phyloP scores from a whole-genome alignment of 2,797 vertebrate genomes.

The Vespertilio murinus region DNA sequence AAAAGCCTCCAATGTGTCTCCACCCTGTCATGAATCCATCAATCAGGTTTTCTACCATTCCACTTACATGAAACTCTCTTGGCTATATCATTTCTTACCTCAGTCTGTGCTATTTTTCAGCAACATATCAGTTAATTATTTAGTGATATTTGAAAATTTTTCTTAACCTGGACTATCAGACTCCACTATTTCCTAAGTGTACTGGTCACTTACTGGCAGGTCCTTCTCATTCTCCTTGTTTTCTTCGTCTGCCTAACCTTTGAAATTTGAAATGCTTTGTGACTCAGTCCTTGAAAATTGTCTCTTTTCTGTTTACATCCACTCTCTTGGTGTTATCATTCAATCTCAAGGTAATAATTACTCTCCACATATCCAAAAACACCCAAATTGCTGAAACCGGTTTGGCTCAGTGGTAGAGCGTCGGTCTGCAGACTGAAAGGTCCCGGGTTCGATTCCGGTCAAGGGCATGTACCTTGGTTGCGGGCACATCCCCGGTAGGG shows the following conservation, averaged over 20 bases:
- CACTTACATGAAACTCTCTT: not conserved
- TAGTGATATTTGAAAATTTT: not conserved
- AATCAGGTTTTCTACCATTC: not conserved
- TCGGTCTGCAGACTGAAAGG: too few species aligned
- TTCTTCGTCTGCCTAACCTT: not conserved
- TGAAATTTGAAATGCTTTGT: slow-evolving; percentile 12
- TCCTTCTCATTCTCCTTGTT: not conserved
- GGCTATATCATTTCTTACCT: not conserved
- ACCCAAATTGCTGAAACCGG: too few species aligned
- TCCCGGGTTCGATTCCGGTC: too few species aligned
- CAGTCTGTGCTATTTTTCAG: not conserved
- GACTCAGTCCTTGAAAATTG: not conserved
- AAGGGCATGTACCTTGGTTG: too few species aligned
- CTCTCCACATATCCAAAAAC: not conserved
- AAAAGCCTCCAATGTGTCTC: not conserved
- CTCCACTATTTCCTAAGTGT: not conserved
- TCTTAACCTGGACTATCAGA: not conserved
- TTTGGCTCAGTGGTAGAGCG: too few species aligned
- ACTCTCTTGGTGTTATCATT: not conserved
- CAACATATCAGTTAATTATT: not conserved
- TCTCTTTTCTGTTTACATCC: not conserved
- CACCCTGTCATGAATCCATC: not conserved
- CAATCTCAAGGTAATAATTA: not conserved
- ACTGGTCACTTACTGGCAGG: not conserved
- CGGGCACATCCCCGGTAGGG: too few species aligned